Conservation (phyloP, 2,888 invertebrate genomes). For the Gastracanthus pulcherrimus region DNA sequence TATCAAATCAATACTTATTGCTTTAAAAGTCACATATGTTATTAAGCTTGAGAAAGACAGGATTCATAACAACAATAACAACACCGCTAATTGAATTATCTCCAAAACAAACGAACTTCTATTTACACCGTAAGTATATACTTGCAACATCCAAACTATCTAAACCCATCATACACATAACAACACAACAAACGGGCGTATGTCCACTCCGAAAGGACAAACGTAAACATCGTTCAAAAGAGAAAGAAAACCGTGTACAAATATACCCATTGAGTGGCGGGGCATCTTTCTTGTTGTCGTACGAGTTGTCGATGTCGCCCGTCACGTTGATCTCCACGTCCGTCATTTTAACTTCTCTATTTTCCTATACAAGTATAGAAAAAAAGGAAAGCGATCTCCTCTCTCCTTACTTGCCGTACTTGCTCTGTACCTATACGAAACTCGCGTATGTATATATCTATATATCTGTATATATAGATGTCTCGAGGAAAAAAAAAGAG, state of each 20-base stretch:
- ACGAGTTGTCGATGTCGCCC: constrained; percentile 69
- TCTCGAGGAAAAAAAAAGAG: background rate
- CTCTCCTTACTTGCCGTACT: too few species aligned
- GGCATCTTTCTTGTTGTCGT: constrained; percentile 44
- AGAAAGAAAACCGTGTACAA: too few species aligned
- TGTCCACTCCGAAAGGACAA: background rate
- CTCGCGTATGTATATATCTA: too few species aligned
- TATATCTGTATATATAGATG: too few species aligned
- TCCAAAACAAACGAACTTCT: background rate
- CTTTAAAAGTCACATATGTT: constrained; percentile 10
- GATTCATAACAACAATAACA: background rate
- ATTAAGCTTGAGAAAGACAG: background rate
- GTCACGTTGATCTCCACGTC: constrained; percentile 69
- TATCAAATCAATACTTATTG: too few species aligned
- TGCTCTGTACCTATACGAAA: too few species aligned
- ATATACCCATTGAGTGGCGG: constrained; percentile 63
- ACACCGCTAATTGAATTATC: background rate
- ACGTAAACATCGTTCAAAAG: constrained; percentile 4
- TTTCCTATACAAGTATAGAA: background rate
- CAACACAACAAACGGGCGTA: too few species aligned
- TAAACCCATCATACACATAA: too few species aligned
- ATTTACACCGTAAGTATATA: background rate
- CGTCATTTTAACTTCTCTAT: constrained; percentile 62
- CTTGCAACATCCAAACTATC: background rate
- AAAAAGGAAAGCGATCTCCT: background rate